Percentiles rank a stretch among this genome's conserved stretches.
phyloP scores from a whole-genome alignment of 2,888 invertebrate genomes.

The Drosophila picticornis region DNA sequence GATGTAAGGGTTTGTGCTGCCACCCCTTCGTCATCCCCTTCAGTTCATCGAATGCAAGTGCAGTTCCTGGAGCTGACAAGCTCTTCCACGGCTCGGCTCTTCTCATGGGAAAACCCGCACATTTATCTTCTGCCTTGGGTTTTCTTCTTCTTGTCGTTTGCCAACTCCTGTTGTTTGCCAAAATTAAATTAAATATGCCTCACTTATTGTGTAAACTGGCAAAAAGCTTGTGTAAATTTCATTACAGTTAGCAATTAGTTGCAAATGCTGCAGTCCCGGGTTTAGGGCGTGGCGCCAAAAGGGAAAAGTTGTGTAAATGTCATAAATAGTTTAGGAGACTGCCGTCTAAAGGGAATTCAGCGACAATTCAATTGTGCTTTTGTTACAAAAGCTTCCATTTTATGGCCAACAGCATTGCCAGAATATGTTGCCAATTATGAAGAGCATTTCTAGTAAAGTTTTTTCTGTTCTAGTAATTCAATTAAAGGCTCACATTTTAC shows the following conservation, averaged over 20 bases:
- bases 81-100: background rate
- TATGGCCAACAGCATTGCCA: background rate
- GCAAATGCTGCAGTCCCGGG: slow-evolving; percentile 1
- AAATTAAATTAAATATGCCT: slow-evolving; percentile 63
- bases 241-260: slow-evolving; percentile 51
- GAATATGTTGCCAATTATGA: background rate
- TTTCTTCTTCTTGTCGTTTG: slow-evolving; percentile 4
- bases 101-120: slow-evolving; percentile 40
- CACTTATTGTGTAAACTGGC: slow-evolving; percentile 38
- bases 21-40: background rate
- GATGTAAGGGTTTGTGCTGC: background rate
- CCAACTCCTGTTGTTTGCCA: slow-evolving; percentile 43
- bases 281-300: background rate
- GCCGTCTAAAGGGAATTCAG: slow-evolving; percentile 2
- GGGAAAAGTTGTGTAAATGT: slow-evolving; percentile 25
- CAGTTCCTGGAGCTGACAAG: slow-evolving; percentile 29
- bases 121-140: slow-evolving; percentile 30
- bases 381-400: background rate
- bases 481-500: background rate
- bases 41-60: slow-evolving; percentile 18
- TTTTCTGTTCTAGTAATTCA: background rate
- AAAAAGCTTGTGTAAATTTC: slow-evolving; percentile 48
- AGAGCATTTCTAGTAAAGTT: background rate
- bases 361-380: slow-evolving; percentile 35
- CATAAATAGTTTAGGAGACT: slow-evolving; percentile 29